phyloP scores from a whole-genome alignment of 2,113 vertebrate species.

The Pteruthius melanotis region DNA sequence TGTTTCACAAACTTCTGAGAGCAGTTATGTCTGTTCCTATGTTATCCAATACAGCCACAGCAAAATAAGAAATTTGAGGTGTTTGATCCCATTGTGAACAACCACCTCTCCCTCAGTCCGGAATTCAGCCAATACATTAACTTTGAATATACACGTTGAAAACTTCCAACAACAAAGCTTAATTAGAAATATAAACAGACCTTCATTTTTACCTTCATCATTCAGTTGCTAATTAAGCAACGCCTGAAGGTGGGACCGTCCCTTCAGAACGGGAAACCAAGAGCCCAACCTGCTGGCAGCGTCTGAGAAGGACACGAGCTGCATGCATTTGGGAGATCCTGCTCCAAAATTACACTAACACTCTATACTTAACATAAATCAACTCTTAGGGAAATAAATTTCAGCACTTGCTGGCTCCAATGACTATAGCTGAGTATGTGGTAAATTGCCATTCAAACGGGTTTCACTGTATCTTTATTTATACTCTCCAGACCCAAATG shows the following conservation, averaged over 20 bases:
- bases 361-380: background rate
- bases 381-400: background rate
- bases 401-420: background rate
- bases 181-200: background rate
- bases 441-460: background rate
- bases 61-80: background rate
- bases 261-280: background rate
- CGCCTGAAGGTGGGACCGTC: fast-evolving
- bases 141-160: background rate
- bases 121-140: background rate
- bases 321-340: background rate
- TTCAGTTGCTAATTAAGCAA: background rate
- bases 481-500: background rate
- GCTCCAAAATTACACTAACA: background rate
- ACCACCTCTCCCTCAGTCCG: background rate
- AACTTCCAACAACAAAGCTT: background rate
- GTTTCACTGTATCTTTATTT: background rate
- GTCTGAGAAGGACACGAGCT: fast-evolving
- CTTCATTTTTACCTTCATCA: background rate
- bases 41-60: background rate
- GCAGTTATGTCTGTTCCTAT: background rate
- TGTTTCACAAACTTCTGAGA: background rate
- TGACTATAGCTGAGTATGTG: background rate
- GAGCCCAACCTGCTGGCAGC: background rate
- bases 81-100: background rate